Evolutionary conservation across 1,140 invertebrate genomes (phyloP).

Genomic region (Drosophila repletoides): DNA sequence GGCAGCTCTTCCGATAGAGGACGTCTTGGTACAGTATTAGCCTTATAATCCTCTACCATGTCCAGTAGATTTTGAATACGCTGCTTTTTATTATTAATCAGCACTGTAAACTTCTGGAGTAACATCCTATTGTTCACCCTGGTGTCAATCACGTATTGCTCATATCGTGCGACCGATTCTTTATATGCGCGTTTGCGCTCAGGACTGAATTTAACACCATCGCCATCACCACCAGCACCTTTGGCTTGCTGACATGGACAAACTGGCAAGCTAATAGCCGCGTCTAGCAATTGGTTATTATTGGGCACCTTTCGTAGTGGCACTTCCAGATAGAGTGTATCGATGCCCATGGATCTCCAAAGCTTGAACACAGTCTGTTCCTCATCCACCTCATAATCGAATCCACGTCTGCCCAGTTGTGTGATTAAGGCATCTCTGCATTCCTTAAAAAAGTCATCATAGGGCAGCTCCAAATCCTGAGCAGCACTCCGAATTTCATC

Average conservation of each 20-base stretch:
- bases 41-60: conserved; percentile 15
- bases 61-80: conserved; percentile 43
- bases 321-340: conserved; percentile 55
- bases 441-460: conserved; percentile 35
- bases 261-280: conserved; percentile 51
- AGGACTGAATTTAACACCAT: no score
- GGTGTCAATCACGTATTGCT: conserved; percentile 33
- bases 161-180: conserved; percentile 36
- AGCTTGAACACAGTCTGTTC: conserved; percentile 45
- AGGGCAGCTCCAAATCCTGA: conserved; percentile 40
- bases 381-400: conserved; percentile 51
- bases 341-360: conserved; percentile 54
- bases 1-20: no score
- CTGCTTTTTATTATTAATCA: conserved; percentile 56
- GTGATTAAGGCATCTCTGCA: conserved; percentile 55
- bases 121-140: conserved; percentile 31
- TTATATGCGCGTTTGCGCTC: neutral
- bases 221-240: no score
- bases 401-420: conserved; percentile 48
- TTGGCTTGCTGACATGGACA: neutral
- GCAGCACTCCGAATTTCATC: conserved; percentile 42
- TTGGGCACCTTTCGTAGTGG: conserved; percentile 39
- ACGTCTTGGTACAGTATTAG: no score
- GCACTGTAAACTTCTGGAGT: conserved; percentile 49
- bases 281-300: conserved; percentile 44